phyloP scores from a whole-genome alignment of 2,113 vertebrate genomes.

The Calyptomena viridis region DNA sequence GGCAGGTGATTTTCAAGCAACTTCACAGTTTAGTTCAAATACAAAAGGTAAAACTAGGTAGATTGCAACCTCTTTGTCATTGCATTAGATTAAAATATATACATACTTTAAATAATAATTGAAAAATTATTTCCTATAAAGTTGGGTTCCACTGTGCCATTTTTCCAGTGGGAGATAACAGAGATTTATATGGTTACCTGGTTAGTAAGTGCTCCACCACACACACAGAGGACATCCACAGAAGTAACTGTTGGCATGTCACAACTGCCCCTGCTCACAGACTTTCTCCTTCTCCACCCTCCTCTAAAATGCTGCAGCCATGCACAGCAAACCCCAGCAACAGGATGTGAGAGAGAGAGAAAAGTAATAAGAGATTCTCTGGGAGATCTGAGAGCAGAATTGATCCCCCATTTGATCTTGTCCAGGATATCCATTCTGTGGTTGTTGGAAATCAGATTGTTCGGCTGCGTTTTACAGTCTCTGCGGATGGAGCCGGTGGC shows the following conservation, averaged over 20 bases:
- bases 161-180: too few relatives aligned
- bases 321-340: neutral
- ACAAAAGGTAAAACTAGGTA: neutral
- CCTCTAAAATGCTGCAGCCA: neutral
- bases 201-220: neutral
- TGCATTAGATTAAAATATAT: neutral
- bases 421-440: neutral
- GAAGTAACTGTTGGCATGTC: accelerated
- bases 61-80: neutral
- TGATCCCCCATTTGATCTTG: neutral
- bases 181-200: neutral
- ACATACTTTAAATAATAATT: neutral
- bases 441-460: accelerated
- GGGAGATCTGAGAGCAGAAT: neutral
- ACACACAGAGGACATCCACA: accelerated
- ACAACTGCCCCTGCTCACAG: neutral
- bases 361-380: neutral
- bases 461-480: neutral
- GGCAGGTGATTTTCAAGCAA: neutral
- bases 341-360: neutral
- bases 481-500: neutral
- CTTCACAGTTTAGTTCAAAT: neutral
- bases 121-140: neutral
- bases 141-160: accelerated
- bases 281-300: neutral